These are phyloP conservation scores for Myripristis jacobus DNA, from an alignment of 2,797 vertebrate species.

Conservation along the genomic window DNA sequence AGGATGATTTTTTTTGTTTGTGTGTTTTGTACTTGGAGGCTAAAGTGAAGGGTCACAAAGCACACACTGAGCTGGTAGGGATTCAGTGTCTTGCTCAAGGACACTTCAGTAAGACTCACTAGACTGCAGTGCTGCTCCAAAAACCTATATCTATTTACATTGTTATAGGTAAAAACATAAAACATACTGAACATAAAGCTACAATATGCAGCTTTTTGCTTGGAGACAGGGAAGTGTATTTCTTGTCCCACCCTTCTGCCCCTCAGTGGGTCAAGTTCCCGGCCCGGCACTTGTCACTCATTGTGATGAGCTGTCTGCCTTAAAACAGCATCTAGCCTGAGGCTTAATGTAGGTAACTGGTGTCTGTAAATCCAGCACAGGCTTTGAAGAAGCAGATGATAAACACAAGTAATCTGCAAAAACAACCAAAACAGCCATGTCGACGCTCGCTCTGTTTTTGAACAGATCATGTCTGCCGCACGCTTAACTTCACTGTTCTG, in stretches of 20 bases:
- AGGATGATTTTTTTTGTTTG: constrained; percentile 21
- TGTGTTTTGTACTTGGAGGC: no score
- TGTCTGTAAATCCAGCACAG: no score
- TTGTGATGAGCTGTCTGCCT: no score
- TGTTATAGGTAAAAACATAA: background rate
- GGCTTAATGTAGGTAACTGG: no score
- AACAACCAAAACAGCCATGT: background rate
- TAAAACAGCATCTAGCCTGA: no score
- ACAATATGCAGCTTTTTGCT: background rate
- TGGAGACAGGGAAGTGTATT: background rate
- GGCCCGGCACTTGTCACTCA: background rate
- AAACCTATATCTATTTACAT: no score
- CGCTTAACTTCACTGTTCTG: background rate
- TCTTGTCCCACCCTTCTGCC: background rate
- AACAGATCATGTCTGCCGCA: background rate
- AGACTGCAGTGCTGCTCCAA: no score
- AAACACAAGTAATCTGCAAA: no score
- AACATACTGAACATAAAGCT: constrained; percentile 2
- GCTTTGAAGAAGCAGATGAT: no score
- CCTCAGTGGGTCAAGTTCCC: constrained; percentile 1
- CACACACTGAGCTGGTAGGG: constrained; percentile 23
- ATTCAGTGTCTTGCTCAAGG: constrained; percentile 49
- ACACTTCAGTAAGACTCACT: constrained; percentile 40
- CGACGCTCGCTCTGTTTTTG: constrained; percentile 3
- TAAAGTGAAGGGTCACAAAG: constrained; percentile 35